Conservation (phyloP, 2,797 vertebrate genomes). For the Notolepis coatsorum region DNA sequence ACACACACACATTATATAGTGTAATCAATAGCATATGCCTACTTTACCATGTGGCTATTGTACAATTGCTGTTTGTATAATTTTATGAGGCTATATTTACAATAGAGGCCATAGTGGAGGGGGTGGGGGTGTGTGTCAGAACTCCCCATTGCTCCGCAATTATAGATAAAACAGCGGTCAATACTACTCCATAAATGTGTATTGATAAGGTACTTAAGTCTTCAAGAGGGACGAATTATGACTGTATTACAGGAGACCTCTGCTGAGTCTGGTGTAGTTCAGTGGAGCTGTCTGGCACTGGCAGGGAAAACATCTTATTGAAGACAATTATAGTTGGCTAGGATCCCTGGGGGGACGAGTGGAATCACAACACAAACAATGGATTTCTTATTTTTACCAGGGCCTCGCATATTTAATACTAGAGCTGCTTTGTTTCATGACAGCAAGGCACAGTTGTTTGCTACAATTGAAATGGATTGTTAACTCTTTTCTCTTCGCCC, state of each 20-base stretch:
- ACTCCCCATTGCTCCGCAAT: slow-evolving; percentile 16
- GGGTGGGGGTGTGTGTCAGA: slow-evolving; percentile 15
- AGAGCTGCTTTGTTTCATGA: not conserved
- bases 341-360: slow-evolving; percentile 1
- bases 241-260: slow-evolving; percentile 12
- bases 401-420: not conserved
- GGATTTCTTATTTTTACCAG: not conserved
- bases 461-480: slow-evolving; percentile 19
- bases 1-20: slow-evolving; percentile 51
- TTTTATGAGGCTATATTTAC: not conserved
- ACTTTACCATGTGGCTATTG: slow-evolving; percentile 21
- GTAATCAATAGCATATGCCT: slow-evolving; percentile 44
- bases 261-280: slow-evolving; percentile 9
- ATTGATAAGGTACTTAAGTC: slow-evolving; percentile 13
- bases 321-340: not conserved
- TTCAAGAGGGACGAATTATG: slow-evolving; percentile 6
- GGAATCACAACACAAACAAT: slow-evolving; percentile 12
- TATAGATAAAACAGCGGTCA: slow-evolving; percentile 27
- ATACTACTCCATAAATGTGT: slow-evolving; percentile 12
- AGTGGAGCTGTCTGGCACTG: not conserved
- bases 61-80: slow-evolving; percentile 13
- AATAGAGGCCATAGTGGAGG: slow-evolving; percentile 8
- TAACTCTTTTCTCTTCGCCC: slow-evolving; percentile 7
- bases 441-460: not conserved
- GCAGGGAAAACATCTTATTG: slow-evolving; percentile 9